Percentiles rank a stretch among this genome's conserved stretches.
phyloP scores from a whole-genome alignment of 2,113 vertebrate species.

The Oreochromis tanganicae region DNA sequence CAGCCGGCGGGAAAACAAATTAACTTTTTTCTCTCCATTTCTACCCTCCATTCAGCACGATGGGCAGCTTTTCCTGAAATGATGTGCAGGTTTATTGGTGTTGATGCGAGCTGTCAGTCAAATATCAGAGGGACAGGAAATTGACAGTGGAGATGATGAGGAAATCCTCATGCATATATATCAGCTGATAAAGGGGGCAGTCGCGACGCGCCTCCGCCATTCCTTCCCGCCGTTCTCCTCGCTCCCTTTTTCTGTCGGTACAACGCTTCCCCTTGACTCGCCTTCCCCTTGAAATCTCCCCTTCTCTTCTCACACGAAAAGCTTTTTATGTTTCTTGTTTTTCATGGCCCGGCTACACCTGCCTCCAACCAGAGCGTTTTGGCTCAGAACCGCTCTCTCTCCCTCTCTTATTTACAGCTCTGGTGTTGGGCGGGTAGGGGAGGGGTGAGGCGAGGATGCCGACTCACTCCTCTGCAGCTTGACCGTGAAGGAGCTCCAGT shows the following conservation, averaged over 20 bases:
- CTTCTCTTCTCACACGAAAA: not conserved
- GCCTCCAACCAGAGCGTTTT: not conserved
- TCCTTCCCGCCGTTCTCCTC: not conserved
- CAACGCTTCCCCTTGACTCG: not conserved
- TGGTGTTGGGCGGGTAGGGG: not conserved
- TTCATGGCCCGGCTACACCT: slow-evolving; percentile 19
- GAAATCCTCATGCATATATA: slow-evolving; percentile 69
- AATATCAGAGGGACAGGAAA: slow-evolving; percentile 46
- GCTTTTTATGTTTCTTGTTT: slow-evolving; percentile 32
- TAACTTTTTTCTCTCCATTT: slow-evolving; percentile 45
- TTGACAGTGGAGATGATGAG: slow-evolving; percentile 48
- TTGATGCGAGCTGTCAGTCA: slow-evolving; percentile 63
- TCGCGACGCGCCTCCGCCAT: not conserved
- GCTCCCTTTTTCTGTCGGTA: not conserved
- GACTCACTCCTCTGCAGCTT: not conserved
- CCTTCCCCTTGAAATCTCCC: slow-evolving; percentile 12
- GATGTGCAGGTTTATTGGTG: slow-evolving; percentile 54
- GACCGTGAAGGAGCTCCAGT: slow-evolving; percentile 16
- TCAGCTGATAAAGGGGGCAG: slow-evolving; percentile 62
- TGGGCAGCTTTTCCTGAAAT: slow-evolving; percentile 51
- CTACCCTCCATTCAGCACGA: slow-evolving; percentile 1
- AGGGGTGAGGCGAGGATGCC: not conserved
- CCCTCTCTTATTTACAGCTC: not conserved
- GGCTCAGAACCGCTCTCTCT: not conserved
- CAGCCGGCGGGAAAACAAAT: slow-evolving; percentile 66